A percentile compares a stretch with the other conserved stretches of the same genome.
Conservation (phyloP, 2,888 invertebrate species). For the Rhagophthalmus giganteus region DNA sequence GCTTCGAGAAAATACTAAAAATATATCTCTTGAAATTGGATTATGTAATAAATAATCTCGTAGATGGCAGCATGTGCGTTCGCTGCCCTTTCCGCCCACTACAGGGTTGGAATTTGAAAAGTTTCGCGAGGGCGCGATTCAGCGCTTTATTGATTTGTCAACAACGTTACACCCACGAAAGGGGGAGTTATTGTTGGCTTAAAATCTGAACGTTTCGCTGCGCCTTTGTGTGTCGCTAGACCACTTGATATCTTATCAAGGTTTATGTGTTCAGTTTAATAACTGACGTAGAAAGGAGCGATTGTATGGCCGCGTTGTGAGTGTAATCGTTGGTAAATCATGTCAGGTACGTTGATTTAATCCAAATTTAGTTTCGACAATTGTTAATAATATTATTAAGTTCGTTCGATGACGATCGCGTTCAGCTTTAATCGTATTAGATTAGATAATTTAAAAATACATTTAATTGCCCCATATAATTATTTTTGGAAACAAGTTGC, state of each 20-base stretch:
- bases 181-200: slow-evolving; percentile 19
- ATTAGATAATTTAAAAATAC: too few species aligned
- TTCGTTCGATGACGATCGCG: too few species aligned
- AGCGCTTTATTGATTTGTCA: slow-evolving; percentile 16
- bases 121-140: slow-evolving; percentile 6
- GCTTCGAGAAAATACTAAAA: background rate
- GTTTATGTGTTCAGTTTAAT: slow-evolving; percentile 22
- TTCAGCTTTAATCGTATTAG: too few species aligned
- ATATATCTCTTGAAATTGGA: too few species aligned
- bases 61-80: slow-evolving; percentile 6
- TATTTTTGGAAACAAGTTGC: too few species aligned
- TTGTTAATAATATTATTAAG: too few species aligned
- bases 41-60: background rate
- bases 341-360: slow-evolving; percentile 15
- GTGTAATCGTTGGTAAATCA: slow-evolving; percentile 8
- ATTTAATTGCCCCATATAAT: too few species aligned
- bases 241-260: slow-evolving; percentile 28
- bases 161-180: slow-evolving; percentile 5
- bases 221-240: slow-evolving; percentile 13
- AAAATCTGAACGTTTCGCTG: slow-evolving; percentile 15
- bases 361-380: slow-evolving; percentile 1
- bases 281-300: slow-evolving; percentile 16
- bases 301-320: slow-evolving; percentile 8
- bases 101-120: slow-evolving; percentile 14
- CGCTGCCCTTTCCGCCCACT: background rate